Conservation (phyloP, 1,140 invertebrate genomes). For the Pseudoatta argentina region DNA sequence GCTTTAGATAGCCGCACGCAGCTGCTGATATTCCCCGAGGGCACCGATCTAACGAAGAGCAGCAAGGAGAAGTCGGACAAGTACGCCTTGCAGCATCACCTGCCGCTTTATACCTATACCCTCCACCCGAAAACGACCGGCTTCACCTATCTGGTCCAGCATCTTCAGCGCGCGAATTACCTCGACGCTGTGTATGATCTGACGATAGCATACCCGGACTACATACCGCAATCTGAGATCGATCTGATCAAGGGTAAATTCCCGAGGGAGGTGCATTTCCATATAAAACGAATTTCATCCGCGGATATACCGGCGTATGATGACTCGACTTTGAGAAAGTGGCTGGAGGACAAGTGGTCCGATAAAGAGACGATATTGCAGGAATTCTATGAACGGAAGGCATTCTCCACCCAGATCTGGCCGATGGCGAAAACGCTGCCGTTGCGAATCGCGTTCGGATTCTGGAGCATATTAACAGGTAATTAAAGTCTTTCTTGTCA, state of each 20-base stretch:
- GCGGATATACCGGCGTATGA: slow-evolving; percentile 88
- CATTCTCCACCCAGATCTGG: slow-evolving; percentile 81
- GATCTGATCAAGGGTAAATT: slow-evolving; percentile 89
- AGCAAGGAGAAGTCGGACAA: slow-evolving; percentile 91
- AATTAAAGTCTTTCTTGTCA: not conserved
- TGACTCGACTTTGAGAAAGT: slow-evolving; percentile 88
- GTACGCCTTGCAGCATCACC: slow-evolving; percentile 90
- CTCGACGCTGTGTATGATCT: slow-evolving; percentile 93
- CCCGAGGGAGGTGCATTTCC: slow-evolving; percentile 91
- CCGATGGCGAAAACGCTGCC: slow-evolving; percentile 80
- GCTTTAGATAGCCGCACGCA: slow-evolving; percentile 88
- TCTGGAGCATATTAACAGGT: slow-evolving; percentile 87
- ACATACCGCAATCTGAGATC: slow-evolving; percentile 90
- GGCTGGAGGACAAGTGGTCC: slow-evolving; percentile 91
- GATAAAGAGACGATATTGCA: slow-evolving; percentile 90
- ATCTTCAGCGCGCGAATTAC: slow-evolving; percentile 89
- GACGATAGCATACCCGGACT: slow-evolving; percentile 91
- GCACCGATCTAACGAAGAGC: slow-evolving; percentile 93
- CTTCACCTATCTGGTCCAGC: slow-evolving; percentile 90
- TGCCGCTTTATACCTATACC: slow-evolving; percentile 90
- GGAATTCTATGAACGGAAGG: slow-evolving; percentile 87
- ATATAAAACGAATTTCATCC: slow-evolving; percentile 90
- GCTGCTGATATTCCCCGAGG: slow-evolving; percentile 95
- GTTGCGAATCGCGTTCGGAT: slow-evolving; percentile 86
- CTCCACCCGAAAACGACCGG: slow-evolving; percentile 95